Base-by-base conservation (phyloP, 2,888 invertebrate species). In the Serripes groenlandicus region DNA sequence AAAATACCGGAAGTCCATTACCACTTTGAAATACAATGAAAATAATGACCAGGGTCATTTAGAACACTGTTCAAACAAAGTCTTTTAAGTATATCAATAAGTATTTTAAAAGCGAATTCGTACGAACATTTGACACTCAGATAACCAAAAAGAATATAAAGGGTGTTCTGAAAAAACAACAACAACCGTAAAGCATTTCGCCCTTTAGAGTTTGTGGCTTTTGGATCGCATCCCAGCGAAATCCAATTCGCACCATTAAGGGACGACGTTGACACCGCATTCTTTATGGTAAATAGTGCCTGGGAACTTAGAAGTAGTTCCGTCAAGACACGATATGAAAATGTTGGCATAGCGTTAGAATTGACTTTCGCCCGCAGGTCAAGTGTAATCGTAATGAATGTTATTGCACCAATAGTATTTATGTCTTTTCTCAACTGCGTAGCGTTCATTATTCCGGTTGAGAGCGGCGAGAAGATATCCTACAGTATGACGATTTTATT, bases 401-500 rank as follows among this genome's bases (percentile, higher is more conserved):
- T 62, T 34, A 62, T 62, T 9, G 18, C n/a, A n/a, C 62, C 62
- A 15, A 34, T 62, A 9, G 32, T 62, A 3, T 62, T 32, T n/a
- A 32, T 62, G 4, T 62, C 62, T 11, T 32, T 62, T 3, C 34
- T 62, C 2, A 62, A 62, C 30, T 32, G 34, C 34, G 32, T 62
- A 1, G 30, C 35, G 15, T 62, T 62, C n/a, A 21, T 62, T 32
- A 62, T 62, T 62, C 62, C 62, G 3, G 11, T 32, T n/a, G 34
- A 62, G 3, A 62, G 62, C 23, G 62, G 62, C n/a, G 62, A 62
- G 21, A 62, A 62, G 62, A 62, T 62, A 1, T 62, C 62, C 4
- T 62, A 62, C 62, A 62, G 62, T 21, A 62, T 62, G 62, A 62
- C 62, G 32, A 34, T 62, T 34, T 21, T 62, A 34, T n/a, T 62